Evolutionary conservation across 2,113 vertebrate species (phyloP).

Genomic region (Riparia riparia): DNA sequence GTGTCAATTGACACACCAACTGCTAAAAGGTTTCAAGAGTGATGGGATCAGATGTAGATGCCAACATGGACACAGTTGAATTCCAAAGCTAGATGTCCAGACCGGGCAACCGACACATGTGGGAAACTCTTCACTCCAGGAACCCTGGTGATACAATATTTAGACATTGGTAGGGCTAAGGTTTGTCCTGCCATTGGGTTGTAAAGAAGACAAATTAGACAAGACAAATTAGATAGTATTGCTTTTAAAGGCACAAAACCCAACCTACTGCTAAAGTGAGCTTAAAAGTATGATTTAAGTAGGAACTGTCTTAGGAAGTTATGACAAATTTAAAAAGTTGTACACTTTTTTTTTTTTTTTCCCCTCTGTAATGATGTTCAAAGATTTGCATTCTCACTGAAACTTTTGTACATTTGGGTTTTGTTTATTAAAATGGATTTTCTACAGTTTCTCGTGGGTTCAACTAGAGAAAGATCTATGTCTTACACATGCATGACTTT

Average conservation of each 20-base stretch:
- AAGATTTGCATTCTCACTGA: not conserved
- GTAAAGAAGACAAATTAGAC: not conserved
- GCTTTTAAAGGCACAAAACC: not conserved
- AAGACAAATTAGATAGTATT: not conserved
- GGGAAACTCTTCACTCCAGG: not conserved
- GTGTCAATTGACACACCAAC: not conserved
- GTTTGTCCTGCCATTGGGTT: not conserved
- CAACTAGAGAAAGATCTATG: not conserved
- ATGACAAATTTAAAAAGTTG: not conserved
- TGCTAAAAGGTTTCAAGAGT: not conserved
- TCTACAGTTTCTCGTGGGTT: not conserved
- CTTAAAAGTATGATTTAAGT: not conserved
- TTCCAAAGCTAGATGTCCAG: not conserved
- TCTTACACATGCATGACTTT: not conserved
- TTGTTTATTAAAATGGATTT: not conserved
- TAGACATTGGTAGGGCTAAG: not conserved
- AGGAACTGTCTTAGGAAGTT: not conserved
- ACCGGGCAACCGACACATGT: fast-evolving
- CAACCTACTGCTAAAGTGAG: not conserved
- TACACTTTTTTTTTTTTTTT: fast-evolving
- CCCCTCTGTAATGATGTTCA: not conserved
- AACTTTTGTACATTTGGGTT: not conserved
- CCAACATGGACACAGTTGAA: fast-evolving
- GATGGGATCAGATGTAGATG: not conserved
- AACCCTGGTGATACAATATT: not conserved